Evolutionary conservation across 2,113 vertebrate species (phyloP).

Genomic region (Bucco capensis): DNA sequence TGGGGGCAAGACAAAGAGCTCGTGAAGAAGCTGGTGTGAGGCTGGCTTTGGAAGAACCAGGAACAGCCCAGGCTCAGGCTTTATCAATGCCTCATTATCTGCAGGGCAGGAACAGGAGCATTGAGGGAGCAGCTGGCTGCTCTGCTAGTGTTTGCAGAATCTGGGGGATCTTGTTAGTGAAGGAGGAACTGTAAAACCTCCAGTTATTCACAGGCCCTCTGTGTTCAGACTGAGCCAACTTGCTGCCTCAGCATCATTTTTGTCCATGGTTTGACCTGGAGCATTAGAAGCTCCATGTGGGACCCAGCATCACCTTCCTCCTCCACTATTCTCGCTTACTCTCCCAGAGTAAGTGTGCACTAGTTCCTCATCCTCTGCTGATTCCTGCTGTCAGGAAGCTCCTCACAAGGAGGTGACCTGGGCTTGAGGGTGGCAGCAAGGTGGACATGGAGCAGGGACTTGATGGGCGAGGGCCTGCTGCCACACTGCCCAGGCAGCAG

Average conservation of each 20-base stretch:
- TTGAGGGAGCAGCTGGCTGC: neutral
- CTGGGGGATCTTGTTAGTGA: neutral
- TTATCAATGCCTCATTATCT: neutral
- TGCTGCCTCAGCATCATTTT: neutral
- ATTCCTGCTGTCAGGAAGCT: neutral
- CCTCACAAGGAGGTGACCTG: neutral
- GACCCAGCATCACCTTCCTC: neutral
- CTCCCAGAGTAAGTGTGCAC: neutral
- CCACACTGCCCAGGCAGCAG: neutral
- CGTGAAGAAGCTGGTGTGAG: neutral
- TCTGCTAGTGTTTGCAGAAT: neutral
- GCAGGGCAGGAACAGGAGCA: neutral
- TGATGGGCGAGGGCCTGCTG: neutral
- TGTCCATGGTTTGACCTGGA: neutral
- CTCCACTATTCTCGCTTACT: neutral
- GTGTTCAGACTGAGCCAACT: neutral
- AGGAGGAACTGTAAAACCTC: neutral
- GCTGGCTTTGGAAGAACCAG: neutral
- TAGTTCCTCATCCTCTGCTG: neutral
- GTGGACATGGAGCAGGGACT: neutral
- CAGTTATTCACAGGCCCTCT: neutral
- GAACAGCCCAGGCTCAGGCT: neutral
- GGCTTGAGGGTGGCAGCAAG: neutral
- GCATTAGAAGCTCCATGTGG: neutral
- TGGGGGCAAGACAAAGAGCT: neutral